Base-by-base conservation (phyloP, 2,888 invertebrate genomes). In the Cosmia trapezina region DNA sequence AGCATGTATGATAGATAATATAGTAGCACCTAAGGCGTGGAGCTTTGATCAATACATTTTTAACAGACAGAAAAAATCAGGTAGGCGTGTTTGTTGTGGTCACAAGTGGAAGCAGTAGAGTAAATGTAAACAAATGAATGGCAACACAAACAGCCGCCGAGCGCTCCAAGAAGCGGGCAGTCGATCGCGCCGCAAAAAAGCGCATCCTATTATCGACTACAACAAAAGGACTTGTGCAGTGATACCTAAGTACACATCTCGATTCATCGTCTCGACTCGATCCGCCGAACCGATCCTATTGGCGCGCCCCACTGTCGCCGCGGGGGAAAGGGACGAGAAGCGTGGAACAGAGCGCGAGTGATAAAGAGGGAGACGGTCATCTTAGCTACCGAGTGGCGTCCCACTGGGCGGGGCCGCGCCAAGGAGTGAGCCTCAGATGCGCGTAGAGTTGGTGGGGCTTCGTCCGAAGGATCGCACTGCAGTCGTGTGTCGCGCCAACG, bases 401-500 rank as follows among this genome's bases (percentile, higher is more conserved):
- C 96, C 95, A 95, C 95, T 94, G 96, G 97, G 97, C 97, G 97
- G 97, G 96, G 97, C 96, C 94, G 95, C 93, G 94, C 93, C 92
- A 94, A 94, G 95, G 94, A 96, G 95, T 93, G 96, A 95, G 95
- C 96, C 96, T 96, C 94, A 96, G 96, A 97, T 97, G 96, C 96
- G 97, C 96, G 96, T 94, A 94, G 96, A 95, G 96, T 95, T 96
- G 96, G 96, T 96, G 97, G 97, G 96, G 96, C 94, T 95, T 93
- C 95, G 94, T 91, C 91, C 96, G 95, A 95, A 96, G 95, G 96
- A 95, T 94, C 95, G 95, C 96, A 97, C 94, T 96, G 96, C 96
- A 96, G 96, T 96, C 96, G 96, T 94, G 94, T 91, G 94, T 91
- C 94, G 96, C 94, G 93, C 91, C 90, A 86, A 87, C 92, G 90